Evolutionary conservation across 2,797 vertebrate genomes (phyloP), one percentile per base, ranked within the genome.

Genomic region (Pagetopsis macropterus): DNA sequence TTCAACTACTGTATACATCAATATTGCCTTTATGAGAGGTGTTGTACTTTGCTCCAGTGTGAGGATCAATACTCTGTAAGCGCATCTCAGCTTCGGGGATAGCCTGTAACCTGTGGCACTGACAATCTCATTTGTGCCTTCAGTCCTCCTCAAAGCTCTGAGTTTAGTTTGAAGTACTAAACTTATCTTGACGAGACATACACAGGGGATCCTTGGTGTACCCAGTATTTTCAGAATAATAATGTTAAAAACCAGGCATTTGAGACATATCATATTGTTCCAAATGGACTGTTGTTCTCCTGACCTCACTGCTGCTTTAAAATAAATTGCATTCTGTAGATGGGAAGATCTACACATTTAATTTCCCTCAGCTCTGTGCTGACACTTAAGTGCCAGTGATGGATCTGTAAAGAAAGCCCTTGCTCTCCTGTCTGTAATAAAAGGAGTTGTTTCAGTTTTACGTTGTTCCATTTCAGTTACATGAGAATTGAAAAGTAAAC

Each of bases 51-150:
- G 83, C 85, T 83, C 49, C 17, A 79, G 82, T 71, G 72, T 56
- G 61, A 73, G 78, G 85, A 94, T 95, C 94, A 65, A 94, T 95
- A 94, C 78, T 93, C 92, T 92, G 87, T 89, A 91, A 92, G 88
- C 80, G 77, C 77, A 79, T 91, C 89, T 84, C 81, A 74, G 82
- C 86, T 84, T 65, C 65, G 15, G 65, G 66, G 77, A 70, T 79
- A 73, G 78, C 70, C 68, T 72, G 71, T 84, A 89, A 90, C 87
- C 85, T 58, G 65, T 81, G 61, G 76, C 66, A 43, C 72, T 87
- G 88, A 82, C 84, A 87, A 59, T 84, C 75, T 87, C 73, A 87
- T 91, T 84, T 86, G 73, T 79, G 65, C 78, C 55, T 59, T 83
- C 61, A 78, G 76, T 81, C 77, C 73, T 81, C 64, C 60, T 58